phyloP scores from a whole-genome alignment of 1,140 invertebrate species.

The Pentalonia nigronervosa region DNA sequence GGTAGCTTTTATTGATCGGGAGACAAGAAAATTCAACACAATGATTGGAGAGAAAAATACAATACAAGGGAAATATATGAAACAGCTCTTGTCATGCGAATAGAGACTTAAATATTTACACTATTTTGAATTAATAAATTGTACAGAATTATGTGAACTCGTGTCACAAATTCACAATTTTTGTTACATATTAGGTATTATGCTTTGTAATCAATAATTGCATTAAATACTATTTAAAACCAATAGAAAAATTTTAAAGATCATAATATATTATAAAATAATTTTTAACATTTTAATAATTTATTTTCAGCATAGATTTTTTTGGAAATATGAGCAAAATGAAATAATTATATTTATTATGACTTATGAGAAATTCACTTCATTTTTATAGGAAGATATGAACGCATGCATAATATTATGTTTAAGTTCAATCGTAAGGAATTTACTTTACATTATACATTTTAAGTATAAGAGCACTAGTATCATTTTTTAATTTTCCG shows the following conservation, averaged over 20 bases:
- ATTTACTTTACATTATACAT: neutral
- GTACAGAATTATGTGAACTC: neutral
- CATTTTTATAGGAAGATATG: too few relatives aligned
- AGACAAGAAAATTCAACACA: neutral
- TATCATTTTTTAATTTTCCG: neutral
- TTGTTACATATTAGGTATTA: neutral
- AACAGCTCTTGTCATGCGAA: neutral
- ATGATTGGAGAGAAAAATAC: neutral
- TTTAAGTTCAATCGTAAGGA: neutral
- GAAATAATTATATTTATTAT: too few relatives aligned
- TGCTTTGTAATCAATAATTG: neutral
- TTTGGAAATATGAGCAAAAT: too few relatives aligned
- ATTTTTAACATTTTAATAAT: neutral
- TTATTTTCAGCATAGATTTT: neutral
- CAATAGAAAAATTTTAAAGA: neutral
- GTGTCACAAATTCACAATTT: too few relatives aligned
- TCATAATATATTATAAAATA: neutral
- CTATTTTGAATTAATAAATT: neutral
- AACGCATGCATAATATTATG: neutral
- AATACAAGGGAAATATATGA: neutral
- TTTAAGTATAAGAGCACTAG: neutral
- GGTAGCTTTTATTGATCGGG: neutral
- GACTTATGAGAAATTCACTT: too few relatives aligned
- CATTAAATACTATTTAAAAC: too few relatives aligned
- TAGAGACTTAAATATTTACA: neutral